Percentiles rank a stretch among this genome's conserved stretches.
These are phyloP conservation scores for Odontamblyopus lacepedii DNA, from an alignment of 2,797 vertebrate species.

Conservation along the genomic window DNA sequence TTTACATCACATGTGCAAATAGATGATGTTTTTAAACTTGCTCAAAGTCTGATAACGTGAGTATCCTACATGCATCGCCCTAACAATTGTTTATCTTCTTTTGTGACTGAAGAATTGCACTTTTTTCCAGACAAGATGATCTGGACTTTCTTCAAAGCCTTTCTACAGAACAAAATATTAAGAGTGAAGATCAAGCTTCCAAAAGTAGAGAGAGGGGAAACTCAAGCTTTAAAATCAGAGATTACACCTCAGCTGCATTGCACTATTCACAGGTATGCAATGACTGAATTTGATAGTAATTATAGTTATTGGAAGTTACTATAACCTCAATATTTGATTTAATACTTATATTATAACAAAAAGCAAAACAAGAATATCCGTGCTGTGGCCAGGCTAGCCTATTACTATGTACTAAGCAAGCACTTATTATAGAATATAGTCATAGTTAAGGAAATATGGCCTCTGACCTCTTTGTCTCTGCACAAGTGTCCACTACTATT, in stretches of 20 bases:
- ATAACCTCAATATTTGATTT: no score
- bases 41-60: conserved; percentile 64
- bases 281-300: no score
- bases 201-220: conserved; percentile 83
- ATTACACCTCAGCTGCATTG: conserved; percentile 76
- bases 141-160: conserved; percentile 70
- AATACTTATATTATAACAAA: no score
- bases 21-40: conserved; percentile 69
- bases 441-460: no score
- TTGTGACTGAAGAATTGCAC: neutral
- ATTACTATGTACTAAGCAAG: no score
- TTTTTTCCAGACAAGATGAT: conserved; percentile 76
- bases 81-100: neutral
- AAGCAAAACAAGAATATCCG: no score
- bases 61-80: conserved; percentile 26
- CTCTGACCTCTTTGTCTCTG: no score
- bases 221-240: conserved; percentile 75
- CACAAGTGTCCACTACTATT: no score
- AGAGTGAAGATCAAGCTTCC: conserved; percentile 69
- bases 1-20: conserved; percentile 62
- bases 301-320: no score
- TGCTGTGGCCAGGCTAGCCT: no score
- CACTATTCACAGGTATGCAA: conserved; percentile 84
- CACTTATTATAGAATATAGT: no score
- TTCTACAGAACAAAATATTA: conserved; percentile 62